Base-by-base conservation (phyloP, 2,888 invertebrate species). In the Carterocephalus palaemon region DNA sequence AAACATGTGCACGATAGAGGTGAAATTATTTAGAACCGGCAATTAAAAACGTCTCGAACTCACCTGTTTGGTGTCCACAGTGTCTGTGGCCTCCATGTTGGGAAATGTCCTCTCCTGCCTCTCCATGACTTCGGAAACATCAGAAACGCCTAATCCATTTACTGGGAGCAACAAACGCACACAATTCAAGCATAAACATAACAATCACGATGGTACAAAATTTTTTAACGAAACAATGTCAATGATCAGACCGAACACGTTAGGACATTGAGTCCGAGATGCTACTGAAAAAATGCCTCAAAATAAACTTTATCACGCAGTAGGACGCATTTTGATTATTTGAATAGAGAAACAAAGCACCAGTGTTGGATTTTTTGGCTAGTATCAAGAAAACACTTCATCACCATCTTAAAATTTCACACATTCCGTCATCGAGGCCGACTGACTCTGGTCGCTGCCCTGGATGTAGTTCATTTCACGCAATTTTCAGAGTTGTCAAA, bases 31-130 rank as follows among this genome's bases (percentile, higher is more conserved):
- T 66, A 73, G 67, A 74, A 79, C 84, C 84, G 84, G 85, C 80
- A 79, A 75, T 76, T 75, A 68, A 48, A 67, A 51, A 55, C 50
- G 59, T 59, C 59, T 62, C 57, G 61, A 60, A 59, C 84, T 87
- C 88, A 90, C 91, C 90, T 90, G 90, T 88, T 89, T 89, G 57
- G 90, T 89, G 69, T 89, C 89, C 81, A 89, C 88, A 67, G 85
- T 86, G 75, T 90, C 90, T 61, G 83, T 80, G 67, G 88, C 80
- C 82, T 90, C 90, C 89, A 89, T 89, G 80, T 90, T 90, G 75
- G 78, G 77, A 72, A 85, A 79, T 77, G 82, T 77, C 75, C 83
- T 75, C 67, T 83, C 83, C 75, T 76, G 77, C 74, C 80, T 74
- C 70, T 82, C 79, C 85, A 86, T 85, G 64, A 62, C 70, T 70